Base-by-base conservation (phyloP, 2,113 vertebrate genomes). In the Callopanchax toddi region DNA sequence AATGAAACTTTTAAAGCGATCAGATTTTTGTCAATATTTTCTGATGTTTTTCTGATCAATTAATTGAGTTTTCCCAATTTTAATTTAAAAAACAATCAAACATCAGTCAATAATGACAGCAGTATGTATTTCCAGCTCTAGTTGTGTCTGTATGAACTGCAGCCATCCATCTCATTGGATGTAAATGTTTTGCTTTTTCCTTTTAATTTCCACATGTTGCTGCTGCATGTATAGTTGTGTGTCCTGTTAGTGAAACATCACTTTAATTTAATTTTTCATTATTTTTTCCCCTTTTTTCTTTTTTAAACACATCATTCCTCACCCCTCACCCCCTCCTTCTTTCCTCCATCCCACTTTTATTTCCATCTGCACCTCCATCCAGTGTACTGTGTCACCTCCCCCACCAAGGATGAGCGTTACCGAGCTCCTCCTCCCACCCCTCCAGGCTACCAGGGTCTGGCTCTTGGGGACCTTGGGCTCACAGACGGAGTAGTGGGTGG, bases 321-420 rank as follows among this genome's bases (percentile, higher is more conserved):
- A 37, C 87, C 91, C 90, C 50, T 8, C n/a, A 15, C 18, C 25
- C n/a, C 25, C 18, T 11, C 50, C 52, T 52, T 25, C 15, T 20
- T 17, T n/a, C 34, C 43, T 58, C 89, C 92, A 92, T 76, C 92
- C 90, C 90, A 82, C 71, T 85, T 91, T 67, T 68, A 85, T 74
- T 93, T 91, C 90, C 86, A 43, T 46, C 51, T 12, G 26, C 78
- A 60, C 72, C 56, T 71, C 60, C 84, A 92, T 86, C 92, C 94
- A 98, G 96, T 98, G 91, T 98, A 98, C 91, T 98, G 96, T 95
- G 92, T 98, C 91, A 98, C 96, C 74, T 96, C 96, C 87, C 93
- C 95, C 89, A 89, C 93, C 93, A 97, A 95, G 94, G 96, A 98
- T 67, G 94, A 94, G 93, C 94, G 96, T 92, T 97, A 94, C 93